These are phyloP conservation scores for Trichonephila clavata DNA, from an alignment of 1,140 invertebrate genomes.

Conservation along the genomic window DNA sequence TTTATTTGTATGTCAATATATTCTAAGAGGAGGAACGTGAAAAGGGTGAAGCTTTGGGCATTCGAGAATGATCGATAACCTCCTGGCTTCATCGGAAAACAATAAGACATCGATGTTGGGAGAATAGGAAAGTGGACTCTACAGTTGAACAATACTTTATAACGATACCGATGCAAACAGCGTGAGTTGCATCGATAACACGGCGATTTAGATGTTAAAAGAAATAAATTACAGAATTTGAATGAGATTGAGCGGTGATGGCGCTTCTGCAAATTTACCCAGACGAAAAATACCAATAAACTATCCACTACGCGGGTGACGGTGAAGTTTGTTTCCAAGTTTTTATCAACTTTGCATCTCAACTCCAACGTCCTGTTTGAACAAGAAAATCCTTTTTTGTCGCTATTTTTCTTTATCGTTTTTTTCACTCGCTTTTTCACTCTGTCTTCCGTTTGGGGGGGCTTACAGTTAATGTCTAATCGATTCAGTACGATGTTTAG, in stretches of 20 bases:
- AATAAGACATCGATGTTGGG: background rate
- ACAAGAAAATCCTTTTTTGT: slow-evolving; percentile 16
- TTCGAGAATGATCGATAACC: background rate
- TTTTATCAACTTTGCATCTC: slow-evolving; percentile 26
- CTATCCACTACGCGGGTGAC: background rate
- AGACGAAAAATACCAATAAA: slow-evolving; percentile 26
- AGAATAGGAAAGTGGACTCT: background rate
- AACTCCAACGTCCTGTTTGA: slow-evolving; percentile 30
- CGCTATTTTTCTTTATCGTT: background rate
- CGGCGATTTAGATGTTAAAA: slow-evolving; percentile 29
- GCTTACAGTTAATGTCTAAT: slow-evolving; percentile 46
- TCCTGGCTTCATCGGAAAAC: background rate
- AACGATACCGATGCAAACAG: slow-evolving; percentile 4
- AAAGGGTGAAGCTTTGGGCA: background rate
- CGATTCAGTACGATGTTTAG: slow-evolving; percentile 4
- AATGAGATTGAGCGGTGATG: background rate
- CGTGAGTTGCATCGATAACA: slow-evolving; percentile 14
- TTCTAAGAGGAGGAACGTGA: too few relatives aligned
- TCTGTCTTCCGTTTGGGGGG: slow-evolving; percentile 9
- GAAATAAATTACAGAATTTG: slow-evolving; percentile 35
- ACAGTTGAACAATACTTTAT: slow-evolving; percentile 13
- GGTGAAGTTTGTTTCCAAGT: background rate
- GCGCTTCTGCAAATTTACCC: background rate
- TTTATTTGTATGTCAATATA: too few relatives aligned
- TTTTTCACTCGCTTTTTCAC: slow-evolving; percentile 3